Evolutionary conservation across 2,797 vertebrate species (phyloP).

Genomic region (Melanotaenia maccullochi): DNA sequence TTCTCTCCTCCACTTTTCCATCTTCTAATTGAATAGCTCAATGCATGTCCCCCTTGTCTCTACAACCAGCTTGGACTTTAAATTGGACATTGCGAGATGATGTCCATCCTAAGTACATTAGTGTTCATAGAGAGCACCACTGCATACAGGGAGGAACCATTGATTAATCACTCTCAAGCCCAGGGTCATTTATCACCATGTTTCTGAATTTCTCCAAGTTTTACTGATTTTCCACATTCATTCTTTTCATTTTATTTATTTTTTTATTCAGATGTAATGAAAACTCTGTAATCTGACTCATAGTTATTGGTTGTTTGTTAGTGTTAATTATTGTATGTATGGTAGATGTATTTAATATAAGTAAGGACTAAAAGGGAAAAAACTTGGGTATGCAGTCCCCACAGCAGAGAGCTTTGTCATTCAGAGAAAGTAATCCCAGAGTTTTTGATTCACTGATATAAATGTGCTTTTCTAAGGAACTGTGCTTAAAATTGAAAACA

Average conservation of each 20-base stretch:
- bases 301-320: conserved; percentile 6
- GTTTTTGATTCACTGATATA: neutral
- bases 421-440: conserved; percentile 11
- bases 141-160: conserved; percentile 39
- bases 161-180: conserved; percentile 77
- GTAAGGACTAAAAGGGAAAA: neutral
- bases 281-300: conserved; percentile 28
- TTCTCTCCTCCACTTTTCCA: neutral
- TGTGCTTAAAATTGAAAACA: neutral
- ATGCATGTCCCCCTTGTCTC: conserved; percentile 38
- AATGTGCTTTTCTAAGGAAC: conserved; percentile 1
- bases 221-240: conserved; percentile 71
- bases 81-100: conserved; percentile 67
- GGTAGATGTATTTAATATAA: neutral
- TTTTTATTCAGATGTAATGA: conserved; percentile 45
- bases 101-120: conserved; percentile 76
- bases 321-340: conserved; percentile 2
- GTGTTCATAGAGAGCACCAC: conserved; percentile 27
- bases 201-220: conserved; percentile 55
- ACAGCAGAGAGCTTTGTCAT: neutral
- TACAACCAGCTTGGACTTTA: conserved; percentile 47
- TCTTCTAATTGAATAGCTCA: conserved; percentile 27
- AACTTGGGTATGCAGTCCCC: neutral
- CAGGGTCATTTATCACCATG: conserved; percentile 75
- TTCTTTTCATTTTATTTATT: conserved; percentile 64